Conservation (phyloP, 64 coral and sea anemone genomes). For the Acropora yongei region DNA sequence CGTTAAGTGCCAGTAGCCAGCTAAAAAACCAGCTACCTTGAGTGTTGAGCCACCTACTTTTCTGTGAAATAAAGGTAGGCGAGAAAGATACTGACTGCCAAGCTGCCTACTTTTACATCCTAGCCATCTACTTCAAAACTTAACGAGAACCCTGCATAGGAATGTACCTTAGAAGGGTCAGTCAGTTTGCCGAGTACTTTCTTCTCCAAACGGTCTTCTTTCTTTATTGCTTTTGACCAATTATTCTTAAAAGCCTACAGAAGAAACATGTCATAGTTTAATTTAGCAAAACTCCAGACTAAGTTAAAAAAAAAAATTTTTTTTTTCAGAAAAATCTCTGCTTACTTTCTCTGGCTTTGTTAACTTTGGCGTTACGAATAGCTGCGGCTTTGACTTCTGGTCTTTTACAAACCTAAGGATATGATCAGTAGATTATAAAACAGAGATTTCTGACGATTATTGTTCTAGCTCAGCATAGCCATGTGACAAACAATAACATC, state of each 20-base stretch:
- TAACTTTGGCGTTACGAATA: constrained; percentile 34
- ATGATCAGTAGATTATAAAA: neutral
- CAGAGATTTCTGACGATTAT: too few species aligned
- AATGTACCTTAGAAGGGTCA: constrained; percentile 57
- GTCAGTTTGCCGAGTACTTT: constrained; percentile 33
- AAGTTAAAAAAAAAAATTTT: neutral
- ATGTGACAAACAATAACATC: too few species aligned
- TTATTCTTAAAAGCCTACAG: constrained; percentile 30
- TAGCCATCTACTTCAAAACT: too few species aligned
- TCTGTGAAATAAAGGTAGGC: too few species aligned
- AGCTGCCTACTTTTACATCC: too few species aligned
- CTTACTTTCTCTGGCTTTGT: constrained; percentile 19
- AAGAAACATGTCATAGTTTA: neutral
- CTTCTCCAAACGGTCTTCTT: constrained; percentile 34
- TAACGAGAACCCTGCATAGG: neutral
- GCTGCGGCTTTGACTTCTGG: neutral
- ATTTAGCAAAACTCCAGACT: neutral
- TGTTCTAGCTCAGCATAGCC: too few species aligned
- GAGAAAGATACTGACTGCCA: too few species aligned
- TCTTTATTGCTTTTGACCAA: constrained; percentile 31
- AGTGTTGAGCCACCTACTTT: too few species aligned
- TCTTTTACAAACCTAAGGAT: neutral
- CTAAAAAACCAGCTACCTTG: too few species aligned
- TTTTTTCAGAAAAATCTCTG: neutral
- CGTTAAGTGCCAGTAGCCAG: neutral